These are phyloP conservation scores for Yponomeuta plumbellus DNA, from an alignment of 2,888 invertebrate genomes.

Conservation along the genomic window DNA sequence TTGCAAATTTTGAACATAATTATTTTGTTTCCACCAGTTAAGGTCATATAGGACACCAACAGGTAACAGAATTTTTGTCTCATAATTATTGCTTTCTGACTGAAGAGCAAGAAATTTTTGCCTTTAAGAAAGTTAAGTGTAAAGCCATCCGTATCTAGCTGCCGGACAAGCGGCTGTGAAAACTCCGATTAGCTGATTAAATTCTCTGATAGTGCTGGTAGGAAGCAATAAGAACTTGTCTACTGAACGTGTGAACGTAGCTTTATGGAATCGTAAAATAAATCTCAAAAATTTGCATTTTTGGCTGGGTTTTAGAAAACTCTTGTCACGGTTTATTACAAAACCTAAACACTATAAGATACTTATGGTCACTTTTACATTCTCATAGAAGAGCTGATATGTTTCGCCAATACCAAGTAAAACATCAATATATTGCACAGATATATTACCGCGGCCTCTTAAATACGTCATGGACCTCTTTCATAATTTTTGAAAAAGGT, in stretches of 20 bases:
- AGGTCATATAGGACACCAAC: constrained; percentile 20
- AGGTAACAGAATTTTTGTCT: constrained; percentile 8
- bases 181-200: constrained; percentile 9
- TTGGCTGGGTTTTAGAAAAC: too few species aligned
- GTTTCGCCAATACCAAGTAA: not conserved
- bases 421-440: constrained; percentile 10
- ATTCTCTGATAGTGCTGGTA: constrained; percentile 1
- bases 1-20: constrained; percentile 13
- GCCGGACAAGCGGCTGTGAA: constrained; percentile 8
- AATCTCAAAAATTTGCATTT: too few species aligned
- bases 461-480: too few species aligned
- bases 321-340: too few species aligned
- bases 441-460: not conserved
- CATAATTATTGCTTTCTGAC: too few species aligned
- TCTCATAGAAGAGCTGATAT: not conserved
- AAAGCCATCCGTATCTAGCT: constrained; percentile 13
- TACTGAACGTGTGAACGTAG: too few species aligned
- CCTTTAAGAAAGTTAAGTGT: constrained; percentile 16
- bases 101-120: too few species aligned
- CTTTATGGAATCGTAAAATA: too few species aligned
- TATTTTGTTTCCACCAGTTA: constrained; percentile 25
- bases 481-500: too few species aligned
- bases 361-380: too few species aligned
- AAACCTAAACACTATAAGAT: too few species aligned
- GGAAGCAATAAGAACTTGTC: not conserved